Evolutionary conservation across 1,140 invertebrate genomes (phyloP), one percentile per base, ranked within the genome.

Genomic region (Drosophila equinoxialis): DNA sequence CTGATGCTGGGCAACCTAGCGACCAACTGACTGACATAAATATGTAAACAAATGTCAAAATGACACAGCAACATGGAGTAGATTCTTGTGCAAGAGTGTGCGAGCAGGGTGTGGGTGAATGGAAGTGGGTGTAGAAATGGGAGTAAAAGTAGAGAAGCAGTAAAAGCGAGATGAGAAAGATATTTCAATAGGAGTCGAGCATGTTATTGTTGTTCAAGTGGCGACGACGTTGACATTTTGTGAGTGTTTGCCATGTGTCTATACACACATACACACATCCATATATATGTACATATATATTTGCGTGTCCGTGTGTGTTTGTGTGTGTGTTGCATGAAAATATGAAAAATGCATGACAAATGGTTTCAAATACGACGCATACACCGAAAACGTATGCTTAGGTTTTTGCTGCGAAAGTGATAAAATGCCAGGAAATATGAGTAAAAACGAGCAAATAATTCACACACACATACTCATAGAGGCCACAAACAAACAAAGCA

Each of bases 41-140:
- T 89, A 89, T 82, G 86, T 79, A 90, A 90, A 90, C 87, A 90
- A 90, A 90, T 90, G 87, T 90, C 86, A 87, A 86, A 87, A 83
- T 82, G 87, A 87, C 82, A 83, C 51, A 45, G 68, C 68, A 60
- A 58, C 71, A 66, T 74, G 14, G 23, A 57, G n/a, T 62, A 39
- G 37, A 39, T 13, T 39, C 30, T 13, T 39, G 37, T 13, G 37
- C 11, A 11, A 11, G 37, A 39, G 10, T 39, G 8, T 39, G 11
- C 3, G 37, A 39, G 1, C 3, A 39, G 10, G 11, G 11, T 11
- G 35, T 10, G 7, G 35, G 10, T 37, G 35, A 39, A 37, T 37
- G 35, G 3, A 3, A 39, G 37, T 13, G 11, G 37, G 35, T 10
- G 35, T 2, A n/a, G 37, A 39, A 1, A 30, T 10, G 10, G 10